phyloP scores from a whole-genome alignment of 1,140 invertebrate genomes.

The Meloidogyne chitwoodi region DNA sequence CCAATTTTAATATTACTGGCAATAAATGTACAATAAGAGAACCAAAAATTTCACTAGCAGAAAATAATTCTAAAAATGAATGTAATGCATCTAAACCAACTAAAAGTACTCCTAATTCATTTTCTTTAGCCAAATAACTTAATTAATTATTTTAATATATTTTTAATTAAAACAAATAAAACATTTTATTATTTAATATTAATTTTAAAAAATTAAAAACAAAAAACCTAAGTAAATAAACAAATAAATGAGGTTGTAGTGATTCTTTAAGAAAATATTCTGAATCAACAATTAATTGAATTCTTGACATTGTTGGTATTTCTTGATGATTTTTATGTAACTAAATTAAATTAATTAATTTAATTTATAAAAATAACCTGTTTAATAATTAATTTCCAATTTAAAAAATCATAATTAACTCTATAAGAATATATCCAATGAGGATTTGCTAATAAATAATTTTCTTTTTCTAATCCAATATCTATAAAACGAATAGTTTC shows the following conservation, averaged over 20 bases:
- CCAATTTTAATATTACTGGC: slow-evolving; percentile 54
- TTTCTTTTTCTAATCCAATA: slow-evolving; percentile 43
- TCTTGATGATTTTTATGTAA: slow-evolving; percentile 49
- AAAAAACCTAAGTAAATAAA: slow-evolving; percentile 45
- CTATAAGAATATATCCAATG: slow-evolving; percentile 54
- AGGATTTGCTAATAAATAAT: slow-evolving; percentile 54
- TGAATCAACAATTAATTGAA: slow-evolving; percentile 54
- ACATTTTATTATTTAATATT: too few species aligned
- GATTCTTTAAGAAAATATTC: slow-evolving; percentile 55
- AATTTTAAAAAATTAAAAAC: too few species aligned
- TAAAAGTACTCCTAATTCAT: slow-evolving; percentile 50
- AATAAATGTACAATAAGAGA: slow-evolving; percentile 47
- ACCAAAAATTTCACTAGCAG: slow-evolving; percentile 42
- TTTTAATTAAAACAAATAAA: too few species aligned
- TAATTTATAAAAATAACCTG: slow-evolving; percentile 29
- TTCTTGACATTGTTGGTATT: slow-evolving; percentile 54
- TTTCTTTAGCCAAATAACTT: slow-evolving; percentile 49
- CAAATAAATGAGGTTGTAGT: slow-evolving; percentile 51
- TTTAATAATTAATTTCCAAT: slow-evolving; percentile 55
- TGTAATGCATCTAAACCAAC: slow-evolving; percentile 55
- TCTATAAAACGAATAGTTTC: slow-evolving; percentile 54
- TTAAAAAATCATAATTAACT: slow-evolving; percentile 55
- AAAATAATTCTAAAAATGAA: slow-evolving; percentile 46
- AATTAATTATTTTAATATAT: slow-evolving; percentile 8
- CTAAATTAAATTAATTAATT: slow-evolving; percentile 21